Conservation (phyloP, 2,888 invertebrate genomes). For the Colostygia pectinataria region DNA sequence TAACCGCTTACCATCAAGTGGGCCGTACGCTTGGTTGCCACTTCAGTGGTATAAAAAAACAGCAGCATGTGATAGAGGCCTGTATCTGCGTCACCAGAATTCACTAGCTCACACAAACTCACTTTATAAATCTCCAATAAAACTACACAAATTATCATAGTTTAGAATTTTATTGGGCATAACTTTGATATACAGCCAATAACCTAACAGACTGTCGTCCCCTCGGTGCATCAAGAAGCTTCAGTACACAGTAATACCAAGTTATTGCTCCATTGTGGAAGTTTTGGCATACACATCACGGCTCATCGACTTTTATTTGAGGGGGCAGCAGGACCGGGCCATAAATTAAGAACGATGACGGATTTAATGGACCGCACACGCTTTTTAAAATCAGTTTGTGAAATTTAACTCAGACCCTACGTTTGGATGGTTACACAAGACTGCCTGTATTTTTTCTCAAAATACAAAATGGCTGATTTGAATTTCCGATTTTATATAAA, state of each 20-base stretch:
- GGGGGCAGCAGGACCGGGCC: slow-evolving; percentile 53
- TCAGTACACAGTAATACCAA: slow-evolving; percentile 53
- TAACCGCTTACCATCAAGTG: too few relatives aligned
- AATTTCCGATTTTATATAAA: too few relatives aligned
- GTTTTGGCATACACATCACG: slow-evolving; percentile 75
- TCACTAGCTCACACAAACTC: too few relatives aligned
- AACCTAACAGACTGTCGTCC: slow-evolving; percentile 37
- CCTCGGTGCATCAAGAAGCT: slow-evolving; percentile 47
- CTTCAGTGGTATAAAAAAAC: too few relatives aligned
- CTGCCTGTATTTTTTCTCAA: slow-evolving; percentile 5
- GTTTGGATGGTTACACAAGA: slow-evolving; percentile 17
- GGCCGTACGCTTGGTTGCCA: too few relatives aligned
- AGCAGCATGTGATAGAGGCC: too few relatives aligned
- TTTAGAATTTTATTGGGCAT: slow-evolving; percentile 3
- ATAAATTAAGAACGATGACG: slow-evolving; percentile 74
- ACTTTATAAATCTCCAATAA: neutral
- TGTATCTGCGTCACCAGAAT: too few relatives aligned
- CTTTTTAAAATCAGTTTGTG: slow-evolving; percentile 64
- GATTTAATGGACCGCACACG: slow-evolving; percentile 67
- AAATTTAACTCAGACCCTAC: slow-evolving; percentile 29
- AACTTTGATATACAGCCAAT: slow-evolving; percentile 4
- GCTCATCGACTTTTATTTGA: slow-evolving; percentile 76
- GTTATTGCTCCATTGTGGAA: slow-evolving; percentile 70
- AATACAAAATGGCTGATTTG: neutral
- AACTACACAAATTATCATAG: neutral